These are phyloP conservation scores for Tichodroma muraria DNA, from an alignment of 2,113 vertebrate species.

Conservation along the genomic window DNA sequence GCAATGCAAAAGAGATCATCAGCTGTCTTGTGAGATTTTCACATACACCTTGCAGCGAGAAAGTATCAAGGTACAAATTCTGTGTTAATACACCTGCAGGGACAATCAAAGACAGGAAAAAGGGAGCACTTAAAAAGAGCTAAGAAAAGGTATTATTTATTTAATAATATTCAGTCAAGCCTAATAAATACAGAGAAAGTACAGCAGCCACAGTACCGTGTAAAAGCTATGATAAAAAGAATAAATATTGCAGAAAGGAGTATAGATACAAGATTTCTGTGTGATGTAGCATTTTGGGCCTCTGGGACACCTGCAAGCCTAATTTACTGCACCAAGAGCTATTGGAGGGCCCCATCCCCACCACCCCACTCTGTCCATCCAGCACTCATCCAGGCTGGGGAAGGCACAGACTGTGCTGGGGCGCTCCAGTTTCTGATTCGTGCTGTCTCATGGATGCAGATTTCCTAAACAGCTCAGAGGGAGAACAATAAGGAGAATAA, in stretches of 20 bases:
- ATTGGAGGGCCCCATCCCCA: background rate
- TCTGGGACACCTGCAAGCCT: background rate
- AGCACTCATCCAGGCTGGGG: background rate
- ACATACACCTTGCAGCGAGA: background rate
- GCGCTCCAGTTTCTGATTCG: background rate
- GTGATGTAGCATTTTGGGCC: background rate
- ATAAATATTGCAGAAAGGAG: background rate
- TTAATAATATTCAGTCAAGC: background rate
- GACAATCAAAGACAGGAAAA: background rate
- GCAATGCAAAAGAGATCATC: background rate
- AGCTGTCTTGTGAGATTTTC: background rate
- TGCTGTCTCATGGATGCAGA: background rate
- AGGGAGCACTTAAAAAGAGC: background rate
- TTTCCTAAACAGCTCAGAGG: background rate
- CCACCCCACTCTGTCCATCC: accelerated
- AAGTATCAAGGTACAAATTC: background rate
- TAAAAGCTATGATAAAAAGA: background rate
- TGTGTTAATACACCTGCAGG: background rate
- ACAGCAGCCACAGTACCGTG: background rate
- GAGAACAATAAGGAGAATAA: background rate
- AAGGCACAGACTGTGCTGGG: background rate
- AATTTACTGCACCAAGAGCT: background rate
- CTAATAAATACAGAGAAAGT: background rate
- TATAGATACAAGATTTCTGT: background rate
- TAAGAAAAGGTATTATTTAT: background rate